Evolutionary conservation across 37 sponge, comb jelly and placozoan genomes (phyloP).

Genomic region (Agelas oroides): DNA sequence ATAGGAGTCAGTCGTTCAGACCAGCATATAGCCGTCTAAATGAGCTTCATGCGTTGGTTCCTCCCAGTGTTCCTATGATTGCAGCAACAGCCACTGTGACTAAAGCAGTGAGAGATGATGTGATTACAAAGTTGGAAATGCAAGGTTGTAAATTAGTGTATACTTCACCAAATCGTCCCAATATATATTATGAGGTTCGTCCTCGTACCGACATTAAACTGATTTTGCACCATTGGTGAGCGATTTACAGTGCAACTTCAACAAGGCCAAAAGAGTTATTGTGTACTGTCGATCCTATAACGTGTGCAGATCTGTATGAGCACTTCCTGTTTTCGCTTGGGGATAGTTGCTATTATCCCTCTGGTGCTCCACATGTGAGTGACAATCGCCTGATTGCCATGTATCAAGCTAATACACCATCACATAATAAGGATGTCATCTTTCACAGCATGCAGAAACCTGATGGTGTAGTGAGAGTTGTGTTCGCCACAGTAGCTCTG

Average conservation of each 20-base stretch:
- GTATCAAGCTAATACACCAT: not conserved
- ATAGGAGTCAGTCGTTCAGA: constrained; percentile 45
- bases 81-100: constrained; percentile 57
- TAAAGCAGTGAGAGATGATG: constrained; percentile 5
- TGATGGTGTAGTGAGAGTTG: too few species aligned
- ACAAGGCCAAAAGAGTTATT: constrained; percentile 5
- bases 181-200: constrained; percentile 31
- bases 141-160: constrained; percentile 1
- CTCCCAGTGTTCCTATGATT: constrained; percentile 27
- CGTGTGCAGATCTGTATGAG: constrained; percentile 43
- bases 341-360: not conserved
- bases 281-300: constrained; percentile 51
- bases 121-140: constrained; percentile 28
- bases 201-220: too few species aligned
- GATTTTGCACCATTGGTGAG: not conserved
- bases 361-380: too few species aligned
- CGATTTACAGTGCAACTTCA: not conserved
- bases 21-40: constrained; percentile 34
- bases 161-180: constrained; percentile 30
- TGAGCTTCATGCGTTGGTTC: too few species aligned
- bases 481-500: too few species aligned
- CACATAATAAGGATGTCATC: constrained; percentile 32
- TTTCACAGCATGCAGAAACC: too few species aligned
- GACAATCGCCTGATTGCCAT: too few species aligned
- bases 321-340: constrained; percentile 22